Evolutionary conservation across 2,113 vertebrate genomes (phyloP).

Genomic region (Myrmophylax atrothorax): DNA sequence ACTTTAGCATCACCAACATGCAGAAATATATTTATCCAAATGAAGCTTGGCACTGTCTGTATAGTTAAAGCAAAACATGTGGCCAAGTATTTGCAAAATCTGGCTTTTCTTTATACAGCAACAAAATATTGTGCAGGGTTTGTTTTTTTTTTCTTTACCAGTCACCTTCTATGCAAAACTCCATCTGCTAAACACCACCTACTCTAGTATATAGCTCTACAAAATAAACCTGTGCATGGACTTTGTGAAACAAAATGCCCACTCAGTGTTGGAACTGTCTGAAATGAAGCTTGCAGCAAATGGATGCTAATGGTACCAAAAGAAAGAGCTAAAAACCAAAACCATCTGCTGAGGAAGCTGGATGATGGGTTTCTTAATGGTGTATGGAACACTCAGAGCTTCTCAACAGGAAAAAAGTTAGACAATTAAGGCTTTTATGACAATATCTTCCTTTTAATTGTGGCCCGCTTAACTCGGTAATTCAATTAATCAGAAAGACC

Average conservation of each 20-base stretch:
- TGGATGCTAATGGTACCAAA: neutral
- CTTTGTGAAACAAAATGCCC: slow-evolving; percentile 5
- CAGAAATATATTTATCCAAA: neutral
- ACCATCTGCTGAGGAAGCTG: neutral
- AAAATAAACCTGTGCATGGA: neutral
- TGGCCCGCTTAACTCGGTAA: slow-evolving; percentile 28
- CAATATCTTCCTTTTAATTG: slow-evolving; percentile 38
- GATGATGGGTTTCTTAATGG: slow-evolving; percentile 8
- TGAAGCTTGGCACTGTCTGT: neutral
- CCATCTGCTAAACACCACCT: slow-evolving; percentile 52
- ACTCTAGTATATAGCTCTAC: neutral
- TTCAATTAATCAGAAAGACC: slow-evolving; percentile 52
- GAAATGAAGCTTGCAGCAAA: neutral
- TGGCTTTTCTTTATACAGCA: slow-evolving; percentile 22
- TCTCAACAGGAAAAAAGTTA: slow-evolving; percentile 17
- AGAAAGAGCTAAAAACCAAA: neutral
- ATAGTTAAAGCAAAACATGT: neutral
- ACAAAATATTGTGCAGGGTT: slow-evolving; percentile 28
- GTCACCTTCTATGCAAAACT: slow-evolving; percentile 15
- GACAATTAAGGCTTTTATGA: slow-evolving; percentile 18
- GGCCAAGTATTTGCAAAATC: slow-evolving; percentile 12
- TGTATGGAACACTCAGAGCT: neutral
- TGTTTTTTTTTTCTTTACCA: neutral
- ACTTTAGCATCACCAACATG: neutral
- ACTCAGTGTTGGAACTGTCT: neutral